Evolutionary conservation across 2,113 vertebrate genomes (phyloP).

Genomic region (Lepus americanus): DNA sequence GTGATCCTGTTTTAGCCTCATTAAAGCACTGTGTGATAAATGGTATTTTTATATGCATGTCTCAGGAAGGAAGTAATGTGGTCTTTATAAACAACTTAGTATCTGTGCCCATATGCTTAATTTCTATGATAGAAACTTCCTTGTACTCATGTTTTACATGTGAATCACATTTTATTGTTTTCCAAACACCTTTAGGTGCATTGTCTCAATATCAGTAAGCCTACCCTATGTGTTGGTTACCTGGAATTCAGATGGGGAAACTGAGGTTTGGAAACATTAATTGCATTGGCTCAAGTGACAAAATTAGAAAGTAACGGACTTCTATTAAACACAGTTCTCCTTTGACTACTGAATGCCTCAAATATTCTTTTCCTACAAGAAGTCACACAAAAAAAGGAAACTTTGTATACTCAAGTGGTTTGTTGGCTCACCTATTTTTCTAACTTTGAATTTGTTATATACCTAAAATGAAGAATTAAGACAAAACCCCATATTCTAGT

Average conservation of each 20-base stretch:
- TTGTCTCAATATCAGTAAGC: not conserved
- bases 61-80: not conserved
- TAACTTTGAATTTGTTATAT: not conserved
- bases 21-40: not conserved
- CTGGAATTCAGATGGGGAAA: not conserved
- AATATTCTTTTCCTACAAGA: not conserved
- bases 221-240: not conserved
- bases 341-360: not conserved
- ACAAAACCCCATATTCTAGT: not conserved
- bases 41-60: conserved; percentile 2
- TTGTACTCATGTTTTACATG: not conserved
- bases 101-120: not conserved
- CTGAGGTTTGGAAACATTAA: not conserved
- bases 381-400: not conserved
- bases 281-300: not conserved
- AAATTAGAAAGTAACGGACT: not conserved
- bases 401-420: not conserved
- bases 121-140: not conserved
- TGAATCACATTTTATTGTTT: not conserved
- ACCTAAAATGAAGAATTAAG: conserved; percentile 12
- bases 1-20: not conserved
- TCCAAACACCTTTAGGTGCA: not conserved
- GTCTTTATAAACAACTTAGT: not conserved
- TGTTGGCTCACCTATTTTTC: not conserved
- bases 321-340: not conserved